Base-by-base conservation (phyloP, 2,888 invertebrate species). In the Sepiola atlantica region DNA sequence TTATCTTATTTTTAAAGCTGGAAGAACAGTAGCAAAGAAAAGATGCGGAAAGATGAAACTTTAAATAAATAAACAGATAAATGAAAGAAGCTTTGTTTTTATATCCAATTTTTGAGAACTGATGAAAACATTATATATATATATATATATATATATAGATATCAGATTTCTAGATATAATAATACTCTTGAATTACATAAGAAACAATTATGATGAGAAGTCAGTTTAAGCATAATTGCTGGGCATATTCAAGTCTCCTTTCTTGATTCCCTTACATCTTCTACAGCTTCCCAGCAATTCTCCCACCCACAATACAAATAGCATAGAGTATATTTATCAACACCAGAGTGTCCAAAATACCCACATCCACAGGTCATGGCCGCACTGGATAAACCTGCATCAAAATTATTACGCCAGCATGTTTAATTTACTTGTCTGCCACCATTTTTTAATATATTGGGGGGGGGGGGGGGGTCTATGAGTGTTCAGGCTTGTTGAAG, bases 1-100 rank as follows among this genome's bases (percentile, higher is more conserved):
- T 77, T n/a, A n/a, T n/a, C n/a, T 77, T 14, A 32, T 77, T 77
- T 77, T 77, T 77, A n/a, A 77, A 77, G 77, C 32, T 77, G 12
- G 16, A 45, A 45, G 45, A 77, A 77, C n/a, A 77, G 32, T 32
- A 77, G n/a, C n/a, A n/a, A 77, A n/a, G 77, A n/a, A 32, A 32
- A n/a, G 77, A 77, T 77, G n/a, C n/a, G 77, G 32, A 77, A n/a
- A 77, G 32, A n/a, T 77, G n/a, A 32, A 77, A 32, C 61, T 61
- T 16, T 77, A 77, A 77, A n/a, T 77, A 77, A 77, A 77, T 77
- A n/a, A 77, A 77, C 77, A n/a, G 77, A 77, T 77, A 77, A 77
- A 77, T 77, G n/a, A 77, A 77, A 77, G 28, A 77, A 77, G n/a
- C n/a, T 14, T 32, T 77, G n/a, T 77, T 77, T 77, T 77, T 77